Base-by-base conservation (phyloP, 2,113 vertebrate genomes). In the Aspidoscelis tigris region DNA sequence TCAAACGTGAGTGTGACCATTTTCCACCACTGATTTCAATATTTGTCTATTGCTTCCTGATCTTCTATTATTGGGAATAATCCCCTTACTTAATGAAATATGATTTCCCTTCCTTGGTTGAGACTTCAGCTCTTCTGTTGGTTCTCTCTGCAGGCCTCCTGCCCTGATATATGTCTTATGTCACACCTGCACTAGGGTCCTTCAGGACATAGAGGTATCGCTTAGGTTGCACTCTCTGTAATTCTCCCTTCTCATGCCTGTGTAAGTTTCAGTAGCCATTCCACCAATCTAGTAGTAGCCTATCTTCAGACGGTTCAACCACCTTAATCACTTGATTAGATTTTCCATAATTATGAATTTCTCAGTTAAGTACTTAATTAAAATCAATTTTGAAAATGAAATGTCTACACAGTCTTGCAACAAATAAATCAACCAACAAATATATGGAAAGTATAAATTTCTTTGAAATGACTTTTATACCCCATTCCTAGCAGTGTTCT, bases 321-420 rank as follows among this genome's bases (percentile, higher is more conserved):
- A 26, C 26, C n/a, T 39, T 4, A 77, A 39, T 82, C 73, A 77
- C 58, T 5, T 64, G 65, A 82, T 0, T 0, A 86, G 33, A n/a
- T 88, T 71, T 41, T 65, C 73, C 1, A 18, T 6, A 0, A 1
- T 78, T 69, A 50, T 44, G 26, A 82, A 55, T 79, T 61, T 61
- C 4, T 4, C 58, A 61, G 14, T 61, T 58, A 61, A 61, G 18
- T 61, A 58, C 55, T 70, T 84, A 77, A 86, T 0, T 78, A 43
- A 61, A 84, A 44, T 7, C 21, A 83, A 89, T 47, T 87, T 78
- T 83, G 84, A 92, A 92, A 91, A 1, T 33, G 6, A 2, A 76
- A 58, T 41, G 39, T 6, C 47, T 8, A 41, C n/a, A 9, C 53
- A 11, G 39, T 43, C 18, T 22, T 4, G 24, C n/a, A 33, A 8